Base-by-base conservation (phyloP, 2,113 vertebrate species). In the Solea solea region DNA sequence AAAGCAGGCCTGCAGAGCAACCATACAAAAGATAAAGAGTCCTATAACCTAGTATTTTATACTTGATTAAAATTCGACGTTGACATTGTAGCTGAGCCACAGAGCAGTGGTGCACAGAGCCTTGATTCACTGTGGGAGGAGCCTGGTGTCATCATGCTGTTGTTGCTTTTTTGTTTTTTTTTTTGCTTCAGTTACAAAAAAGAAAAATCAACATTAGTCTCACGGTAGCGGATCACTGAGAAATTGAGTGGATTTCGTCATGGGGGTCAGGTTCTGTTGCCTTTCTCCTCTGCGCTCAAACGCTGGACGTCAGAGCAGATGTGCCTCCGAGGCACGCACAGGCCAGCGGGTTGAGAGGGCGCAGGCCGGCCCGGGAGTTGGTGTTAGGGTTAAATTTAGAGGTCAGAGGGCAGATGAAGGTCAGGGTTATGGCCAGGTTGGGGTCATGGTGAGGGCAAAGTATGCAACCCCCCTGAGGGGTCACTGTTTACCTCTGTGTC, bases 331-430 rank as follows among this genome's bases (percentile, higher is more conserved):
- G 90, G 88, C 83, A 83, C 45, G 88, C 83, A 83, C 45, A 49
- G 81, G 71, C 78, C 77, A 51, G 76, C 72, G 53, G 82, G 89
- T 69, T 86, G 72, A 21, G 81, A 84, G 79, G 90, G 89, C 69
- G 90, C 87, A 76, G 85, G 86, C 84, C 72, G 15, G 41, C 83
- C 74, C 34, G 70, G 68, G 77, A 72, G 73, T 48, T 77, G 89
- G 91, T 92, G 91, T 91, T 88, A 88, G 85, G 89, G 92, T 93
- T 93, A 92, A 90, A 86, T 90, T 88, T 82, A 66, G 77, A 76
- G 93, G 90, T 88, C 72, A 78, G 73, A 85, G 90, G 87, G 86
- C 81, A 78, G 50, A 34, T 76, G 76, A 76, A 83, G 82, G 86
- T 86, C 80, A 88, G 91, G 93, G 92, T 93, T 91, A 90, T 76